Conservation (phyloP, 2,113 vertebrate species). For the Sterrhoptilus dennistouni region DNA sequence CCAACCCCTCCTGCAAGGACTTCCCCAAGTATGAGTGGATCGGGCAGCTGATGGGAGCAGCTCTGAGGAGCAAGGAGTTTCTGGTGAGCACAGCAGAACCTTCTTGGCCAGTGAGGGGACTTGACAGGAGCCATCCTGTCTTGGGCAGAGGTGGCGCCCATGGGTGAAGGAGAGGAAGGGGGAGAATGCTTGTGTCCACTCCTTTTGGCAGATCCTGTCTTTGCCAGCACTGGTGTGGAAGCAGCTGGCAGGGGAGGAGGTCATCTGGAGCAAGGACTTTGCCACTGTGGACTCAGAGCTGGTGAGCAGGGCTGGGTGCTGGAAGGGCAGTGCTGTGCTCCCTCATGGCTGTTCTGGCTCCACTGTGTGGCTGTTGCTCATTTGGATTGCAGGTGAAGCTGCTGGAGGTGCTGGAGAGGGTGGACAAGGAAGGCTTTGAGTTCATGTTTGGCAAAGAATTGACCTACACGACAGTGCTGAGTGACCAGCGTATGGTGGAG, state of each 20-base stretch:
- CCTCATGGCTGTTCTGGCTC: not conserved
- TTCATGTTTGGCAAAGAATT: constrained; percentile 91
- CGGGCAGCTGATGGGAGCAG: constrained; percentile 94
- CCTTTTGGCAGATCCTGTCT: constrained; percentile 81
- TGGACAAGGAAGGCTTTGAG: constrained; percentile 92
- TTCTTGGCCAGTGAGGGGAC: not conserved
- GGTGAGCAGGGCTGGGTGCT: constrained; percentile 58
- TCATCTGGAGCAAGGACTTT: constrained; percentile 94
- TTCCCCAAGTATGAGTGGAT: constrained; percentile 95
- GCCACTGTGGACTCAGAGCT: constrained; percentile 88
- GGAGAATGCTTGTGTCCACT: rapidly evolving
- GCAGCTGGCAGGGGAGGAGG: constrained; percentile 88
- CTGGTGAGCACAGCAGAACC: constrained; percentile 77
- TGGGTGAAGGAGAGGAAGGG: rapidly evolving
- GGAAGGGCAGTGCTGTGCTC: rapidly evolving
- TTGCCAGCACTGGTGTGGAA: constrained; percentile 94
- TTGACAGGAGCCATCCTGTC: rapidly evolving
- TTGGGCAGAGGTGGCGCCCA: not conserved
- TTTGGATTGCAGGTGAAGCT: constrained; percentile 84
- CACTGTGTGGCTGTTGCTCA: rapidly evolving
- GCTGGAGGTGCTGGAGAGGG: constrained; percentile 89
- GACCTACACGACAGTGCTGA: constrained; percentile 87
- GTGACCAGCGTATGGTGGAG: constrained; percentile 86
- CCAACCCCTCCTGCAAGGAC: constrained; percentile 93
- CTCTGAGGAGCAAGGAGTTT: constrained; percentile 92